Evolutionary conservation across 2,113 vertebrate species (phyloP), one percentile per base, ranked within the genome.

Genomic region (Monarcha castaneiventris): DNA sequence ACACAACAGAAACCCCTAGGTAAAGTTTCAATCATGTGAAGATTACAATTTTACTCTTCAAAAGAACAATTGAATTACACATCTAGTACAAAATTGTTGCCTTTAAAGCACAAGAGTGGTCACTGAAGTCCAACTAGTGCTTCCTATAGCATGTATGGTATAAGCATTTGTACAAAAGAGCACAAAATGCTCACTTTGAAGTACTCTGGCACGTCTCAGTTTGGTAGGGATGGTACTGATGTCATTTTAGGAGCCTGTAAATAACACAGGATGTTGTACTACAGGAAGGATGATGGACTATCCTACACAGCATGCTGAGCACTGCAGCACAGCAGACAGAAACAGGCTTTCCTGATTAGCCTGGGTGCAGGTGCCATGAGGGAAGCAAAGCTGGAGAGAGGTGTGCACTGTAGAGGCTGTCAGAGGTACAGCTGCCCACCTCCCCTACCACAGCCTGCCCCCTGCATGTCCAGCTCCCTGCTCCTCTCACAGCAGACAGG

Each of bases 401-500:
- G 11, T 55, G 52, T 49, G 58, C 15, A 10, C 30, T 7, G 1
- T 1, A 21, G 20, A 68, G 15, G 12, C 26, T 55, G 39, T 41
- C 13, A 11, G 8, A 41, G 27, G 16, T 16, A 15, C 33, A 72
- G 43, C 86, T 67, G 32, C 5, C 3, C 27, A 21, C 4, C 7
- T 27, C 11, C 6, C 19, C 1, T 8, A 37, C 0, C 0, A 67
- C 48, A 91, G 12, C 43, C 54, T 6, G 4, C 7, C 19, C 21
- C 15, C 20, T 4, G 12, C 23, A 14, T 6, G 1, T 32, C 33
- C n/a, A 33, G 0, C 15, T 62, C 73, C n/a, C 46, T 33, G 58
- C 12, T 55, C 49, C n/a, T 62, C 58, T 72, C 48, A 43, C 19
- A 71, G 46, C 41, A 49, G 62, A 54, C 30, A 37, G 43, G 39